Base-by-base conservation (phyloP, 1,140 invertebrate species). In the Ceratina calcarata region DNA sequence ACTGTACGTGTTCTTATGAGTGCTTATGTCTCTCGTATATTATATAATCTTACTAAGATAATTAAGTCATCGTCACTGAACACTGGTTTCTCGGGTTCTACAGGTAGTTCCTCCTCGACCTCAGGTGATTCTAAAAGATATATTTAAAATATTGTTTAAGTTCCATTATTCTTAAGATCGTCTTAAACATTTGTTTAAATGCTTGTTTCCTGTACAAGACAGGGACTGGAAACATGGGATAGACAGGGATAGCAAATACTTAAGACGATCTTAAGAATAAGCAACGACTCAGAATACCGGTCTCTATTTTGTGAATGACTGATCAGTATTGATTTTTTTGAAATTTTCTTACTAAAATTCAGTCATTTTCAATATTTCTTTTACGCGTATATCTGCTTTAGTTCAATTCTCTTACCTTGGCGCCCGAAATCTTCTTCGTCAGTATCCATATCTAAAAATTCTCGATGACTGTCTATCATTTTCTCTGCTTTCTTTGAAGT, bases 51-150 rank as follows among this genome's bases (percentile, higher is more conserved):
- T 1, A 96, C 92, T 55, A 96, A 88, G 57, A 93, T 93, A 37
- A 93, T 78, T n/a, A 96, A 83, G 71, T 96, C 95, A 75, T 95
- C 94, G 3, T 94, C 93, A 0, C 92, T 93, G 76, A 95, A 96
- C 0, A 92, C 88, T 0, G 95, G 95, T 80, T 94, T 95, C 3
- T 92, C 90, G 0, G 90, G 91, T 80, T 92, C 91, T 2, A 79
- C 32, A 37, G 84, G 73, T 37, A 79, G 82, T 70, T 92, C 90
- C 66, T 91, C 89, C 80, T 89, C 87, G 0, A 85, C 79, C 69
- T 92, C 92, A 1, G 89, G 86, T 58, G 88, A 91, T 82, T 92
- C 91, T 93, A 53, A 45, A 10, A n/a, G 81, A 83, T 64, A 74
- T 32, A 24, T 12, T 45, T 24, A 62, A 24, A 13, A 7, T 51